Base-by-base conservation (phyloP, 2,113 vertebrate genomes). In the Ceyx melanurus region DNA sequence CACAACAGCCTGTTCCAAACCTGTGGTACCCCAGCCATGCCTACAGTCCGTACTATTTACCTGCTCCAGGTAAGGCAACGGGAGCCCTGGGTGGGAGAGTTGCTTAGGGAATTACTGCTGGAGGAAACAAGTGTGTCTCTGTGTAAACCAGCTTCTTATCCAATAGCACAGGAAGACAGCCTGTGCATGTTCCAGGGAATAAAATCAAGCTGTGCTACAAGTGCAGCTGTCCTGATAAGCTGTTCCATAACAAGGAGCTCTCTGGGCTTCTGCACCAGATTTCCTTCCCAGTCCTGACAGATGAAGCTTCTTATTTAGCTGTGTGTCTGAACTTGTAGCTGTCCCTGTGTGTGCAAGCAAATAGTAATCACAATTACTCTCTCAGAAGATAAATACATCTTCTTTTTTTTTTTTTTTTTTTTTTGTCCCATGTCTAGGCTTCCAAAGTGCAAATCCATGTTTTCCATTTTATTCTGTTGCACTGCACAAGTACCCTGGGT, bases 1-100 rank as follows among this genome's bases (percentile, higher is more conserved):
- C 89, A 75, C 97, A 97, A 50, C 97, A 96, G 48, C 94, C 93
- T 87, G 96, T 96, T 62, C 88, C 92, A 54, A 94, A 86, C 86
- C 92, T 95, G 2, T 97, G 97, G 97, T 95, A 96, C 80, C 72
- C 96, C 56, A 93, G 90, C 64, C 90, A 86, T 46, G 31, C 89
- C 0, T 97, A 96, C 58, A 95, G 84, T 74, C 96, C 96, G 0
- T 97, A 97, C 68, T 97, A 66, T 1, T 5, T 96, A 25, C 84
- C 96, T 91, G 70, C 90, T 57, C 64, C 96, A 95, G 97, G 97
- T 98, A 92, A 95, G 93, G 46, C 7, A 25, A 51, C 1, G 13
- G 60, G 10, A 88, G 17, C 37, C 25, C 26, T 14, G 11, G 15
- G 29, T 5, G 13, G 40, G 28, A 15, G 40, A n/a, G 58, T 64